Evolutionary conservation across 2,797 vertebrate genomes (phyloP).

Genomic region (Pterois miles): DNA sequence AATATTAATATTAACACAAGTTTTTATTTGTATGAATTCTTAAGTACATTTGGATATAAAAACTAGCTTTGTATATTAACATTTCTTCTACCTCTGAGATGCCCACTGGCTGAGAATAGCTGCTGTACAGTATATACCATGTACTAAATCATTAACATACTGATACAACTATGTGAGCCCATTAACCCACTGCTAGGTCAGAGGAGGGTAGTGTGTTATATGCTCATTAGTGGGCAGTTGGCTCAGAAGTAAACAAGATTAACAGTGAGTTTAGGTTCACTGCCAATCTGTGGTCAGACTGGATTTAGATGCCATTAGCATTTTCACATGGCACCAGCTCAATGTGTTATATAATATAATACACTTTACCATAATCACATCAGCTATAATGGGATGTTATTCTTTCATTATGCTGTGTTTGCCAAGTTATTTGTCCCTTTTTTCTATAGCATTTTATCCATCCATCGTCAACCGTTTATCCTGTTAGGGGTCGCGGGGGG

Average conservation of each 20-base stretch:
- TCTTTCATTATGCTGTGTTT: neutral
- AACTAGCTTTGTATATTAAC: neutral
- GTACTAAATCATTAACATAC: neutral
- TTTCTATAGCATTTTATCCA: neutral
- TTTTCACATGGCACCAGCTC: neutral
- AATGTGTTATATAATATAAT: neutral
- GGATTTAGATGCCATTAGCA: neutral
- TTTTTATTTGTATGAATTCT: neutral
- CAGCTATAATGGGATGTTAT: neutral
- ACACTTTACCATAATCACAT: neutral
- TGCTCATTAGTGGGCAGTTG: neutral
- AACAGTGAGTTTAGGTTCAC: neutral
- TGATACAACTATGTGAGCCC: neutral
- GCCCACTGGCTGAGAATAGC: neutral
- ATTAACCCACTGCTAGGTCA: neutral
- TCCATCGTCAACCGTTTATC: no score
- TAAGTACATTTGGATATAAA: neutral
- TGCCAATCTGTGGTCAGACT: constrained; percentile 8
- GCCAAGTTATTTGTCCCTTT: neutral
- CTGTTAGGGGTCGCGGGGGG: no score
- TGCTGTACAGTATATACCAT: neutral
- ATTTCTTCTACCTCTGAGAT: neutral
- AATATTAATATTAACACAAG: no score
- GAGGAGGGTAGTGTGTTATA: constrained; percentile 10
- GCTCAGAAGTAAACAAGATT: constrained; percentile 38